Evolutionary conservation across 2,888 invertebrate genomes (phyloP), one percentile per base, ranked within the genome.

Genomic region (Dasysyrphus tricinctus): DNA sequence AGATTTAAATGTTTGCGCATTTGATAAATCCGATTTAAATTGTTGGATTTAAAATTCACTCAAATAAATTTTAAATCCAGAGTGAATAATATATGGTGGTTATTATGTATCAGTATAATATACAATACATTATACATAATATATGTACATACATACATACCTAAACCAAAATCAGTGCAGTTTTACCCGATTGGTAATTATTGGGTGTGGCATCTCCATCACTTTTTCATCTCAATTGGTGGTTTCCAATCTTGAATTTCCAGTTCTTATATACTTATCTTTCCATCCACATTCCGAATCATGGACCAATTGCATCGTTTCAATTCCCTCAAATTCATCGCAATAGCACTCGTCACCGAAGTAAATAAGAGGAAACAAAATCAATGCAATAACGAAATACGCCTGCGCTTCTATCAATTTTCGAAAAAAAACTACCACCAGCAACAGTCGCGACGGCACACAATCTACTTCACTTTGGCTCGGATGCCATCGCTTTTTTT

Each of bases 271-370:
- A 14, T 70, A 44, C 69, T 29, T 7, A 14, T 6, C n/a, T 44
- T 19, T 37, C 44, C 47, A 65, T 56, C 12, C 3, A 32, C 24
- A 56, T 32, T 72, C n/a, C 39, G 29, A 32, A 5, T 7, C 7
- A 44, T 84, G 84, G 84, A 80, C 84, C 84, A 84, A 84, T 84
- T 84, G 84, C 75, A 67, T 76, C 54, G 72, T 19, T 70, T 65
- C 54, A 32, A 69, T 61, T 80, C 80, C 34, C 57, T 34, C 63
- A 54, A 8, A 44, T 16, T 57, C 61, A 42, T 44, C 29, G 34
- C n/a, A 67, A 16, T 14, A 3, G 5, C 37, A 12, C 3, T 19
- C 19, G 6, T 37, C 51, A 5, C 24, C 51, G 16, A 12, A 51
- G 51, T 69, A 51, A 69, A 69, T 51, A 69, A 51, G 51, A 67